Conservation (phyloP, 1,140 invertebrate species). For the Drosophila gunungcola region DNA sequence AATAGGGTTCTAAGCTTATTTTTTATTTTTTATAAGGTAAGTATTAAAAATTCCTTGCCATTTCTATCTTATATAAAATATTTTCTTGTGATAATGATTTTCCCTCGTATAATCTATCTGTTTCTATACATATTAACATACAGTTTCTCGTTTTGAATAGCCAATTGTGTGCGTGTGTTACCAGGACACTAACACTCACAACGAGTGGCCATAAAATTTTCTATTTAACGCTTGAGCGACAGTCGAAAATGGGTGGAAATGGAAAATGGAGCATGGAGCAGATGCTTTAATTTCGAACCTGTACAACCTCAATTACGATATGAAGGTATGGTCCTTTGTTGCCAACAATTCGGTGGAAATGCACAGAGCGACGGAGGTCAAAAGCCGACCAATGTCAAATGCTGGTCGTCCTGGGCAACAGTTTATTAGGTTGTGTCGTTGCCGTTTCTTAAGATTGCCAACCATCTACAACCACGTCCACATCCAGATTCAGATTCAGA, state of each 20-base stretch:
- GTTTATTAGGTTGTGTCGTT: constrained; percentile 81
- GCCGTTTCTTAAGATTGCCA: constrained; percentile 74
- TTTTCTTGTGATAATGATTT: neutral
- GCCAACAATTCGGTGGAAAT: constrained; percentile 13
- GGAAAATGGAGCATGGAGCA: constrained; percentile 12
- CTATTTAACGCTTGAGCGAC: constrained; percentile 78
- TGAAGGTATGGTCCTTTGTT: constrained; percentile 55
- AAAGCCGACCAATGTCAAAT: constrained; percentile 35
- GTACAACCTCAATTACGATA: constrained; percentile 70
- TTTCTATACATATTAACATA: constrained; percentile 13
- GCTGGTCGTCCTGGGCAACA: constrained; percentile 66
- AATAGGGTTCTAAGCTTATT: too few relatives aligned
- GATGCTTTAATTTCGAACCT: constrained; percentile 59
- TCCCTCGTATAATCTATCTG: neutral
- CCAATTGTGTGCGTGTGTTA: constrained; percentile 50
- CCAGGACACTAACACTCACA: constrained; percentile 47
- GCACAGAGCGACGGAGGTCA: neutral
- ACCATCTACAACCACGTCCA: constrained; percentile 4
- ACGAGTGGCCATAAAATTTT: constrained; percentile 69
- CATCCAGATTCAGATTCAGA: too few relatives aligned
- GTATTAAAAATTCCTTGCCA: too few relatives aligned
- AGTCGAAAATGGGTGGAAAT: constrained; percentile 23
- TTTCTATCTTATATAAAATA: neutral
- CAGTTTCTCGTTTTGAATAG: constrained; percentile 16
- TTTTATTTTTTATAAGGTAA: too few relatives aligned